Percentiles rank a stretch among this genome's conserved stretches.
These are phyloP conservation scores for Wiebesia pumilae DNA, from an alignment of 1,140 invertebrate genomes.

Conservation along the genomic window DNA sequence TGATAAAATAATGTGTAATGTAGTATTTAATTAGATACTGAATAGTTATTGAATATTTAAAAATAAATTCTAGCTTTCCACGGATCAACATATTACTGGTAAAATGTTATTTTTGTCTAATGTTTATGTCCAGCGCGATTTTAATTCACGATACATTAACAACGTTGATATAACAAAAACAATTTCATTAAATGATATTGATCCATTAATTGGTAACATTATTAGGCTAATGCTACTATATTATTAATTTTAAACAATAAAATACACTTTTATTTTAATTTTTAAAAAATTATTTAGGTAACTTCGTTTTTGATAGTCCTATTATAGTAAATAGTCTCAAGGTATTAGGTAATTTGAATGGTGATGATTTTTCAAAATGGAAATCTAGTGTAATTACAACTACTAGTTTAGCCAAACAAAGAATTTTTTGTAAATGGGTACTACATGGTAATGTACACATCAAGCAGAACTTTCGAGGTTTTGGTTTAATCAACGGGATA, in stretches of 20 bases:
- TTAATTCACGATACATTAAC: conserved; percentile 60
- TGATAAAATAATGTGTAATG: background rate
- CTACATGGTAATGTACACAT: conserved; percentile 65
- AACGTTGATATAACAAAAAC: conserved; percentile 55
- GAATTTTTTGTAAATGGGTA: conserved; percentile 64
- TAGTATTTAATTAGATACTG: conserved; percentile 1
- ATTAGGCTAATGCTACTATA: background rate
- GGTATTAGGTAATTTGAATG: conserved; percentile 61
- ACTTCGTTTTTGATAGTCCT: conserved; percentile 64
- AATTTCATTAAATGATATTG: conserved; percentile 52
- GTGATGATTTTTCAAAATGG: conserved; percentile 64
- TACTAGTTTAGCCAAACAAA: conserved; percentile 56
- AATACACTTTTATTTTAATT: conserved; percentile 10
- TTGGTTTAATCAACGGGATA: conserved; percentile 61
- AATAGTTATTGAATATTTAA: background rate
- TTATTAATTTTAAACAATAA: no score
- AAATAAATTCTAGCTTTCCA: conserved; percentile 53
- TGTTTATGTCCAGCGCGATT: conserved; percentile 54
- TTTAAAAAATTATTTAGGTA: conserved; percentile 51
- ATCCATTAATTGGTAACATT: conserved; percentile 55
- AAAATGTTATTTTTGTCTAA: conserved; percentile 58
- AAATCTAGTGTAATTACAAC: conserved; percentile 57
- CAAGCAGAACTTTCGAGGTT: conserved; percentile 59
- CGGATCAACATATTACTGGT: conserved; percentile 62
- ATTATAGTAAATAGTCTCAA: conserved; percentile 62